These are phyloP conservation scores for Leptinotarsa rubiginosa DNA, from an alignment of 2,888 invertebrate genomes.

Conservation along the genomic window DNA sequence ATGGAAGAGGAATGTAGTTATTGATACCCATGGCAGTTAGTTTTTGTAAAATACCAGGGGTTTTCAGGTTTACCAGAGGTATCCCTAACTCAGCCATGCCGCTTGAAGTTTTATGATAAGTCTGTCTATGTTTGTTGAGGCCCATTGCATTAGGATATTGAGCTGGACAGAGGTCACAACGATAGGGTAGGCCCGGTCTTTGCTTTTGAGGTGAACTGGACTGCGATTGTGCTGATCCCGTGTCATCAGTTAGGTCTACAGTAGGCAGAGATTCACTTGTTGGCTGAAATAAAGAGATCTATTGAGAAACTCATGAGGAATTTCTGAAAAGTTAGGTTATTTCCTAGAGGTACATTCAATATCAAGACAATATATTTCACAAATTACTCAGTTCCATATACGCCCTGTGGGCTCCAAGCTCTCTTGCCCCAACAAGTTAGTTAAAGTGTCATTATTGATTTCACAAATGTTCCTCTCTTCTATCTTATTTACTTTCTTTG, in stretches of 20 bases:
- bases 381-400: no score
- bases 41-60: constrained; percentile 74
- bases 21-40: constrained; percentile 77
- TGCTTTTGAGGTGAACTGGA: constrained; percentile 63
- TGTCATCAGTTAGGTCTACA: constrained; percentile 70
- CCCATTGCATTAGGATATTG: constrained; percentile 76
- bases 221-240: constrained; percentile 54
- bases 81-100: constrained; percentile 76
- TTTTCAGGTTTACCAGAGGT: constrained; percentile 79
- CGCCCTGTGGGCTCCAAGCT: no score
- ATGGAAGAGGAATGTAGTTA: constrained; percentile 80
- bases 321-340: no score
- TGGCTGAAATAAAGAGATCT: constrained; percentile 20
- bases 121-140: constrained; percentile 74
- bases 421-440: no score
- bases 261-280: constrained; percentile 57
- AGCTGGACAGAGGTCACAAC: constrained; percentile 79
- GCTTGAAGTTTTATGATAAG: constrained; percentile 69
- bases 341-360: no score
- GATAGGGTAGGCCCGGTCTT: constrained; percentile 64
- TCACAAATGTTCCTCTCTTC: no score
- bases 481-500: no score
- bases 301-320: not conserved
- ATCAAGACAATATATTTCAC: no score
- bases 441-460: no score